Conservation (phyloP, 23 tunicate species). For the Styela clava region DNA sequence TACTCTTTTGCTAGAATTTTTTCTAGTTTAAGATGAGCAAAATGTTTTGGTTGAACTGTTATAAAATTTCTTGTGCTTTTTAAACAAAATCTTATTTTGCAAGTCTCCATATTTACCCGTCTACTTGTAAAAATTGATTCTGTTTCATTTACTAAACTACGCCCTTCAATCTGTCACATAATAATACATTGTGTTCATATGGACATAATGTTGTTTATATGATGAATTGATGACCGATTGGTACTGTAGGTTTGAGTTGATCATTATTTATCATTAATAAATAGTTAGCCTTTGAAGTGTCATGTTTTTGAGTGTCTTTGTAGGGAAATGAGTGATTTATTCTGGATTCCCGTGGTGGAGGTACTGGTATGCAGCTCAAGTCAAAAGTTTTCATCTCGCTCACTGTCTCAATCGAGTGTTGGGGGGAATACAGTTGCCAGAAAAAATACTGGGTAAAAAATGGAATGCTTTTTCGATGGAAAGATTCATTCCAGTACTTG, state of each 20-base stretch:
- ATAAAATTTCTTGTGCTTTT: neutral
- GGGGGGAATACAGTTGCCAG: no score
- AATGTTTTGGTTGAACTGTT: no score
- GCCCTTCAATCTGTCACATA: neutral
- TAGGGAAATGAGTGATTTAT: no score
- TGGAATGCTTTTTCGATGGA: no score
- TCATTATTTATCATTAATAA: neutral
- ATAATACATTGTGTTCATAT: neutral
- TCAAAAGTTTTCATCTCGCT: no score
- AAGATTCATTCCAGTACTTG: no score
- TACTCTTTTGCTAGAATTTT: neutral
- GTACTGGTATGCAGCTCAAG: no score
- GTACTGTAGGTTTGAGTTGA: neutral
- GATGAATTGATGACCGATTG: neutral
- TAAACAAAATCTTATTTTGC: neutral
- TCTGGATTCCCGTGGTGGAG: no score
- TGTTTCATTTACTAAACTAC: no score
- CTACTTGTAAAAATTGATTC: neutral
- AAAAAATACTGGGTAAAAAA: no score
- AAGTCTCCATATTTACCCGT: neutral
- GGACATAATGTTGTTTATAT: neutral
- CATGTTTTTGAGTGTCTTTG: no score
- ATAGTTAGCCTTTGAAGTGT: neutral
- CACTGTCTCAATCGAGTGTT: no score
- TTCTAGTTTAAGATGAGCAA: neutral